Base-by-base conservation (phyloP, 2,888 invertebrate genomes). In the Nudaria mundana region DNA sequence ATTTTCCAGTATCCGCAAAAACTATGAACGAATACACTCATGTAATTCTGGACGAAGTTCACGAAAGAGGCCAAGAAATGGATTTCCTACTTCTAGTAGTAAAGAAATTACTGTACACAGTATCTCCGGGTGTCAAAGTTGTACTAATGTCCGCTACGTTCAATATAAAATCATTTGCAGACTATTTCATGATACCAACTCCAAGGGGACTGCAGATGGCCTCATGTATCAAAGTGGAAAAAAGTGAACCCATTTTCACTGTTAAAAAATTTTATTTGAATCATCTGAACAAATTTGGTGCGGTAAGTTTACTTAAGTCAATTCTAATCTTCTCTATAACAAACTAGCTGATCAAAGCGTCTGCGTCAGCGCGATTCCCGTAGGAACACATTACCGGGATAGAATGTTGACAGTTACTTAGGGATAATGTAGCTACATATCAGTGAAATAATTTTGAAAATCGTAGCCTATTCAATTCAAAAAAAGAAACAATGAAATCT, bases 81-180 rank as follows among this genome's bases (percentile, higher is more conserved):
- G 98, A 98, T 70, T 97, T 98, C 70, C 82, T 96, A 1, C 76
- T 98, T 13, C 87, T 98, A 7, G 84, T 98, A 6, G 93, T 98
- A 0, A 92, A 95, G 48, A 95, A 94, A 60, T 89, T 97, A 30
- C 80, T 97, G 16, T 83, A 91, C 44, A 91, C 92, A 0, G 78
- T 79, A 1, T 83, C 86, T 0, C 74, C 75, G 0, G 54, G 52
- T 1, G 81, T 84, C 5, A 86, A 81, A 66, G 76, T 84, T 5
- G 66, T 98, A 34, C 86, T 98, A 2, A 98, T 98, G 98, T 98
- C 98, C 0, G 98, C 98, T 0, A 98, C 98, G 1, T 93, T 98
- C 59, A 92, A 97, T 65, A 91, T 93, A 0, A 78, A 90, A 2
- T 89, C 90, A 47, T 96, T 96, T 81, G 90, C 93, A 0, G 73